Percentiles rank a stretch among this genome's conserved stretches.
Conservation (phyloP, 2,888 invertebrate species). For the Drosophila neonasuta region DNA sequence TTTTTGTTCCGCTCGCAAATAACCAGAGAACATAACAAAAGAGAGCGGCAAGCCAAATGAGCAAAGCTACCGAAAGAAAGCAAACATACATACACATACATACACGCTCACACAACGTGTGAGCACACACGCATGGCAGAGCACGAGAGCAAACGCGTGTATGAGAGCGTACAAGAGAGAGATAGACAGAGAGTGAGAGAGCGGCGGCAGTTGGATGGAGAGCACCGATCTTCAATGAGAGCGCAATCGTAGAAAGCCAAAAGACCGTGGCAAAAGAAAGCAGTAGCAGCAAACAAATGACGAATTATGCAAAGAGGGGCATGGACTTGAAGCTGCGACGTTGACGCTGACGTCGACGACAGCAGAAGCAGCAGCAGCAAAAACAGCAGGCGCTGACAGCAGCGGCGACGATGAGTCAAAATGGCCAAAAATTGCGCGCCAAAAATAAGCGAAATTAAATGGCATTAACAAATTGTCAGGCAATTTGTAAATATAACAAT, state of each 20-base stretch:
- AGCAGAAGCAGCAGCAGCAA: no score
- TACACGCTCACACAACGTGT: conserved; percentile 3
- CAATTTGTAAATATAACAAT: conserved; percentile 57
- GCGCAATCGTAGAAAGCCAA: conserved; percentile 60
- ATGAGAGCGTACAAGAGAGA: conserved; percentile 5
- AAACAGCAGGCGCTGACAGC: conserved; percentile 4
- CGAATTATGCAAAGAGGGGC: conserved; percentile 62
- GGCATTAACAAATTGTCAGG: conserved; percentile 51
- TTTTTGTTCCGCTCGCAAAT: conserved; percentile 31
- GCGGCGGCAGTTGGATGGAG: not conserved
- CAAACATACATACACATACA: not conserved
- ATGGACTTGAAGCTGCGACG: conserved; percentile 47
- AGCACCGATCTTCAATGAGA: conserved; percentile 18
- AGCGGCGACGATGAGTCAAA: conserved; percentile 52
- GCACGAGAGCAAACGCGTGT: not conserved
- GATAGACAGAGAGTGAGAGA: conserved; percentile 13
- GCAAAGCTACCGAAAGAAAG: conserved; percentile 18
- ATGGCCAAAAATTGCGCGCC: conserved; percentile 56
- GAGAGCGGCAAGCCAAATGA: conserved; percentile 19
- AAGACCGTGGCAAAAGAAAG: conserved; percentile 61
- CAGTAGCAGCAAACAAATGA: conserved; percentile 41
- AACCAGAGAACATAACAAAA: conserved; percentile 26
- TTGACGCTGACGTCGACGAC: no score
- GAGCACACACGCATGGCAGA: conserved; percentile 5
- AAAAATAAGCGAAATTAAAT: conserved; percentile 48